Conservation (phyloP, 2,113 vertebrate genomes). For the Ptyas mucosa region DNA sequence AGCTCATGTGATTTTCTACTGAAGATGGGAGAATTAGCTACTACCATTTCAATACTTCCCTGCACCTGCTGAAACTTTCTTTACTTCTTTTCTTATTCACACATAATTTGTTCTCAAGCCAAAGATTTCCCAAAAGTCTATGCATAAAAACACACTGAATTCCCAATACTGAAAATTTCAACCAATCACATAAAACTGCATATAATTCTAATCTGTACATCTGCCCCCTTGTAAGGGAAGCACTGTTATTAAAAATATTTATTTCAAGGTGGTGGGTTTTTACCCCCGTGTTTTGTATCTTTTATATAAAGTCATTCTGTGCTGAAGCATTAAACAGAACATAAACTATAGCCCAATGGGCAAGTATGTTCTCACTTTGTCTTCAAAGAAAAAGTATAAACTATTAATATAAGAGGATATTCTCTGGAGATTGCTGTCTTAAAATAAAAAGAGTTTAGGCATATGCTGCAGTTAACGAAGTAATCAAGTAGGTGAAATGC, state of each 20-base stretch:
- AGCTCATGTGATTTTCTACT: not conserved
- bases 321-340: not conserved
- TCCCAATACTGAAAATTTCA: not conserved
- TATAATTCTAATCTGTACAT: not conserved
- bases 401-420: not conserved
- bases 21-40: not conserved
- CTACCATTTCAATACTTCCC: not conserved
- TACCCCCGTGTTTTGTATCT: not conserved
- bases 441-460: not conserved
- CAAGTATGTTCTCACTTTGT: not conserved
- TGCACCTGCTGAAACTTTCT: not conserved
- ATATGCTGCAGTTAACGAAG: not conserved
- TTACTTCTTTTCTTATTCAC: not conserved
- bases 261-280: not conserved
- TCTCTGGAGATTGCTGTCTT: not conserved
- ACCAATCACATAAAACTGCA: not conserved
- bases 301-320: not conserved
- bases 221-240: not conserved
- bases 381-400: constrained; percentile 7
- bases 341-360: not conserved
- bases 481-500: not conserved
- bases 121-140: not conserved
- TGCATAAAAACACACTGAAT: not conserved
- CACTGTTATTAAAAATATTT: not conserved
- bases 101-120: not conserved